These are phyloP conservation scores for Sebastiscus albofasciatus DNA, from an alignment of 2,797 vertebrate species.

Conservation along the genomic window DNA sequence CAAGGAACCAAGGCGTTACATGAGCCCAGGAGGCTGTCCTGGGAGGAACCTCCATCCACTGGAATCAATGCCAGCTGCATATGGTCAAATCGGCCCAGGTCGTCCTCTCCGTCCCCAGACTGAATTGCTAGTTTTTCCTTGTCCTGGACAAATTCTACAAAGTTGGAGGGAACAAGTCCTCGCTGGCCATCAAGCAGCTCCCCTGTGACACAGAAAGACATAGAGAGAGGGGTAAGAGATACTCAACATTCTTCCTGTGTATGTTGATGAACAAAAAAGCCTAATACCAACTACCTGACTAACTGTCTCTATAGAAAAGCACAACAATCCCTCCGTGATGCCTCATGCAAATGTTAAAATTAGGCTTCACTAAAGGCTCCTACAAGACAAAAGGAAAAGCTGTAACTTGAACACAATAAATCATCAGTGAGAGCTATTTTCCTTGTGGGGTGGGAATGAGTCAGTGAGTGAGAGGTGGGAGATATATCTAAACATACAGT, in stretches of 20 bases:
- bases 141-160: conserved; percentile 97
- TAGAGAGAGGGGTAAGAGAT: not conserved
- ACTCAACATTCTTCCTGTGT: not conserved
- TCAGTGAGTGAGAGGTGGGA: conserved; percentile 45
- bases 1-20: conserved; percentile 77
- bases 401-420: conserved; percentile 38
- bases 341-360: conserved; percentile 46
- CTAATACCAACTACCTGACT: not conserved
- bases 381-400: conserved; percentile 25
- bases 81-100: conserved; percentile 84
- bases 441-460: conserved; percentile 16
- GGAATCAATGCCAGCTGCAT: conserved; percentile 72
- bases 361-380: conserved; percentile 21
- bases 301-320: not conserved
- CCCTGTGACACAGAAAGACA: conserved; percentile 77
- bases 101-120: conserved; percentile 83
- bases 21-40: conserved; percentile 74
- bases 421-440: conserved; percentile 1
- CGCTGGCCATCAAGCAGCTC: conserved; percentile 96
- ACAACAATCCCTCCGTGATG: not conserved
- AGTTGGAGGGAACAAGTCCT: conserved; percentile 97
- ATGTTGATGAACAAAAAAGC: not conserved
- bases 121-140: conserved; percentile 84
- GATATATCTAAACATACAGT: conserved; percentile 32
- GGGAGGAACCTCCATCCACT: conserved; percentile 68